Conservation (phyloP, 2,888 invertebrate species). For the Colostygia pectinataria region DNA sequence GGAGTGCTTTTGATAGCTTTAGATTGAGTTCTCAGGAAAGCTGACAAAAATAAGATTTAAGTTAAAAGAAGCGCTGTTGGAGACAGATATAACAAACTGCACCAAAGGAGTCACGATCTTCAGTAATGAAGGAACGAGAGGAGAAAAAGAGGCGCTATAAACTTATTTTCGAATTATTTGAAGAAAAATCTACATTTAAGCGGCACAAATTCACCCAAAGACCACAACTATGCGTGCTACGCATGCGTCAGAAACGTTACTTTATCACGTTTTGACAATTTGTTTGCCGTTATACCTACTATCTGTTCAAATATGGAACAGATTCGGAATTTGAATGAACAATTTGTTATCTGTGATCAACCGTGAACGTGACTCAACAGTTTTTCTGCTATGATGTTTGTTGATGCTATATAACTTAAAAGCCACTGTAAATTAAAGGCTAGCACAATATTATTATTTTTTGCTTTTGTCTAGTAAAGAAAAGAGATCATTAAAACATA, state of each 20-base stretch:
- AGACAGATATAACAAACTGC: no score
- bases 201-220: constrained; percentile 17
- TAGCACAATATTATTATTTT: no score
- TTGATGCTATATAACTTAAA: no score
- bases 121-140: no score
- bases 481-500: no score
- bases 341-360: constrained; percentile 1
- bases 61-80: not conserved
- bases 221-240: constrained; percentile 40
- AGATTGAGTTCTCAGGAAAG: constrained; percentile 14
- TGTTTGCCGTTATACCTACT: constrained; percentile 28
- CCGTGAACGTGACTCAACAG: not conserved
- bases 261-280: constrained; percentile 43
- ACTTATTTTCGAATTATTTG: not conserved
- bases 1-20: constrained; percentile 26
- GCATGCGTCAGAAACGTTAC: constrained; percentile 35
- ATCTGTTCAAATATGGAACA: constrained; percentile 24
- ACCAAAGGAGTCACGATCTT: no score
- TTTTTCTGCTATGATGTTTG: no score
- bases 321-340: constrained; percentile 18
- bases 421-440: no score
- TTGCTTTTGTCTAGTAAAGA: no score
- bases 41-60: not conserved
- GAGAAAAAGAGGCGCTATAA: no score
- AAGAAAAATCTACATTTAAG: constrained; percentile 1